Evolutionary conservation across 2,113 vertebrate species (phyloP).

Genomic region (Strigops habroptila): DNA sequence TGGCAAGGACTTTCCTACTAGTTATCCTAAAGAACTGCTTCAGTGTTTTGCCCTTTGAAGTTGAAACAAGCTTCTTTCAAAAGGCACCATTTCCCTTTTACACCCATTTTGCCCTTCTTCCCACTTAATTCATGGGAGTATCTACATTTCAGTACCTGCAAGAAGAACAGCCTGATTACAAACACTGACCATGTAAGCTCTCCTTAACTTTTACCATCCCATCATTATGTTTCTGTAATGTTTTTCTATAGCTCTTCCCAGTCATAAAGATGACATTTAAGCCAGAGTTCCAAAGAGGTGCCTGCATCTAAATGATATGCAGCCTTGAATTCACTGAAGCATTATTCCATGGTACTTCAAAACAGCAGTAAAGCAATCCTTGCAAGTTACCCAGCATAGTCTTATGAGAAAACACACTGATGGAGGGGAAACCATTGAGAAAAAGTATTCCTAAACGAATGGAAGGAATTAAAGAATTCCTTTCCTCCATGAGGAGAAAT

Average conservation of each 20-base stretch:
- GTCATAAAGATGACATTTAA: background rate
- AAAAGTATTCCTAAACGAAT: background rate
- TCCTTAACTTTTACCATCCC: background rate
- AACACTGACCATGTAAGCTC: background rate
- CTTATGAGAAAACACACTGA: background rate
- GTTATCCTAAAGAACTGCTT: background rate
- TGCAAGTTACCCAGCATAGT: background rate
- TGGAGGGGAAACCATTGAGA: background rate
- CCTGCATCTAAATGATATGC: background rate
- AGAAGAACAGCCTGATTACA: background rate
- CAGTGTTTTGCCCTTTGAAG: background rate
- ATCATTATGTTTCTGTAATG: background rate
- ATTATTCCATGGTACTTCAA: background rate
- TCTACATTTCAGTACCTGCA: background rate
- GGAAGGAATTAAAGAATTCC: background rate
- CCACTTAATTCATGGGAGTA: background rate
- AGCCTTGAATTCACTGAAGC: background rate
- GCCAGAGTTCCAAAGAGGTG: background rate
- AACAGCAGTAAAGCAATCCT: background rate
- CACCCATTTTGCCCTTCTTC: background rate
- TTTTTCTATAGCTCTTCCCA: background rate
- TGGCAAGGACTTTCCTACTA: background rate
- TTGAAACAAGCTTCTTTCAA: background rate
- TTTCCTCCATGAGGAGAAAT: background rate
- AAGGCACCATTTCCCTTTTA: background rate